Conservation (phyloP, 2,113 vertebrate species). For the Phaethornis superciliosus region DNA sequence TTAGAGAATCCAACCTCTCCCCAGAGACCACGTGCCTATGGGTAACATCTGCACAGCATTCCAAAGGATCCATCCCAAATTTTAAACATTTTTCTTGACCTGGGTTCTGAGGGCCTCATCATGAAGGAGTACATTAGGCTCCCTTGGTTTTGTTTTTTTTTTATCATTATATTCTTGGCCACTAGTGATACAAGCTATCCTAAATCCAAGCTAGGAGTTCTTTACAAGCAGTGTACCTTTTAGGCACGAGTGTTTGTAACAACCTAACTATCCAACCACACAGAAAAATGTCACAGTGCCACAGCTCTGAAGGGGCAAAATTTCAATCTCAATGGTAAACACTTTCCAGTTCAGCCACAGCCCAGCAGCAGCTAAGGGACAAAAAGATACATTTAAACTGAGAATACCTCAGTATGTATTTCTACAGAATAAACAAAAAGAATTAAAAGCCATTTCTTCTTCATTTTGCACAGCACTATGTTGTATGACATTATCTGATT, state of each 20-base stretch:
- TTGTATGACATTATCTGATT: background rate
- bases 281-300: background rate
- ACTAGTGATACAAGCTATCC: accelerated
- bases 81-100: background rate
- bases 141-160: background rate
- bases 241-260: background rate
- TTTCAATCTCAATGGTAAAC: background rate
- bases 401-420: background rate
- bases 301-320: background rate
- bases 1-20: background rate
- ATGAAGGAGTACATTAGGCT: background rate
- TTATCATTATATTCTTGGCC: background rate
- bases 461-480: background rate
- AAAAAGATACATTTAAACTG: background rate
- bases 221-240: background rate
- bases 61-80: background rate
- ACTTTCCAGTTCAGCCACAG: background rate
- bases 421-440: background rate
- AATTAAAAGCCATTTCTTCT: background rate
- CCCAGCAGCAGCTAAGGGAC: background rate
- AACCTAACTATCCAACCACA: background rate
- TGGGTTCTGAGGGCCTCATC: background rate
- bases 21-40: background rate
- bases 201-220: background rate
- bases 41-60: background rate